Evolutionary conservation across 1,140 invertebrate genomes (phyloP), one percentile per base, ranked within the genome.

Genomic region (Macrotrachela quadricornifera): DNA sequence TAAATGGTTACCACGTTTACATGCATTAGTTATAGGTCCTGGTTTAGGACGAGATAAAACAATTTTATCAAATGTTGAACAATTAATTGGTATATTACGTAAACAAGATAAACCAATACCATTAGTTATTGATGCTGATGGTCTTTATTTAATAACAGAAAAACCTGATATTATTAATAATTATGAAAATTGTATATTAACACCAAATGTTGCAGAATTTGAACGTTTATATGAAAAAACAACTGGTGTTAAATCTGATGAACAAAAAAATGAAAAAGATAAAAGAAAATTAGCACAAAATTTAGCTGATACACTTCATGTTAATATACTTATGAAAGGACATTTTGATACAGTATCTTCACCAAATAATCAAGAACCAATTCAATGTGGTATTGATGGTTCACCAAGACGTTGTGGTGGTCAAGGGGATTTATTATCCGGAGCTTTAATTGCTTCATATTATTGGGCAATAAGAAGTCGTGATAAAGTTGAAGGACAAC

Each of bases 171-270:
- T 88, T 2, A 72, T 96, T 6, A 75, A 74, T 58, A 76, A 80
- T 57, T 90, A 91, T 67, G 72, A 76, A 40, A 76, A 57, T 75
- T 79, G 61, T 1, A 80, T 97, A 61, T 70, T 99, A 8, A 99
- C 92, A 0, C 91, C 92, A 10, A 99, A 99, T 72, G 78, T 78
- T 30, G 79, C 85, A 53, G 92, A 97, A 73, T 92, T 90, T 67
- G 73, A 76, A 43, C 74, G 83, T 56, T 69, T 95, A 6, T 80
- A 79, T 57, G 63, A 70, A 52, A 67, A 70, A 58, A 62, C 8
- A 2, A 30, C 21, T 30, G 21, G 21, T 30, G 21, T 30, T 36
- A 41, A 46, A 15, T 56, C 45, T 51, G 40, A 51, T n/a, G 51
- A 53, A 37, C 13, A 3, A 16, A 30, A 30, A 30, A 30, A 30